Evolutionary conservation across 53 echinoderm and acorn worm genomes (phyloP).

Genomic region (Paelopatides confundens): DNA sequence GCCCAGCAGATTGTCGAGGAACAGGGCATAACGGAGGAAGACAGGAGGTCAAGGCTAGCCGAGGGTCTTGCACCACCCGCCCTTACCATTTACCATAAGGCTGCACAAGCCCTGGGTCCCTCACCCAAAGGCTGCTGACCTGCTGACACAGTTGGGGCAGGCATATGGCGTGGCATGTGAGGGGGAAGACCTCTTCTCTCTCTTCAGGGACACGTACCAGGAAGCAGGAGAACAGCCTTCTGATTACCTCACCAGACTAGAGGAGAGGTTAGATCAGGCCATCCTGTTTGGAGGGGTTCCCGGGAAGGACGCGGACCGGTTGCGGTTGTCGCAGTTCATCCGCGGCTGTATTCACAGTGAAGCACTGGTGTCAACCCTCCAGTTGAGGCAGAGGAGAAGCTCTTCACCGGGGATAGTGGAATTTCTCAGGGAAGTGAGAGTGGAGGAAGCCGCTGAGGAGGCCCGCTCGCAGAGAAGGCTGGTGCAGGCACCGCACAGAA

Average conservation of each 20-base stretch:
- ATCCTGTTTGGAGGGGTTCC: too few species aligned
- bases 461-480: neutral
- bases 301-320: too few species aligned
- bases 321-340: too few species aligned
- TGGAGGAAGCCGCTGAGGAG: neutral
- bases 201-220: too few species aligned
- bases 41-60: slow-evolving; percentile 22
- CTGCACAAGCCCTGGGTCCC: slow-evolving; percentile 21
- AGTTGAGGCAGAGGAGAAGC: neutral
- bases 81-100: slow-evolving; percentile 30
- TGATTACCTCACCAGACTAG: too few species aligned
- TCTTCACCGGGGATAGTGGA: neutral
- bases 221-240: too few species aligned
- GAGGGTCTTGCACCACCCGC: slow-evolving; percentile 63
- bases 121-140: slow-evolving; percentile 4
- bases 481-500: neutral
- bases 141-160: slow-evolving; percentile 18
- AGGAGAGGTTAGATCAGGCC: too few species aligned
- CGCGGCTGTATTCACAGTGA: too few species aligned
- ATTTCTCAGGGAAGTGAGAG: neutral
- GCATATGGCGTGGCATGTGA: too few species aligned
- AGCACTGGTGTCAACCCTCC: neutral
- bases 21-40: slow-evolving; percentile 17
- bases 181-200: too few species aligned
- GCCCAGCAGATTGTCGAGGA: slow-evolving; percentile 50